Base-by-base conservation (phyloP, 2,888 invertebrate species). In the Microplitis deprimator region DNA sequence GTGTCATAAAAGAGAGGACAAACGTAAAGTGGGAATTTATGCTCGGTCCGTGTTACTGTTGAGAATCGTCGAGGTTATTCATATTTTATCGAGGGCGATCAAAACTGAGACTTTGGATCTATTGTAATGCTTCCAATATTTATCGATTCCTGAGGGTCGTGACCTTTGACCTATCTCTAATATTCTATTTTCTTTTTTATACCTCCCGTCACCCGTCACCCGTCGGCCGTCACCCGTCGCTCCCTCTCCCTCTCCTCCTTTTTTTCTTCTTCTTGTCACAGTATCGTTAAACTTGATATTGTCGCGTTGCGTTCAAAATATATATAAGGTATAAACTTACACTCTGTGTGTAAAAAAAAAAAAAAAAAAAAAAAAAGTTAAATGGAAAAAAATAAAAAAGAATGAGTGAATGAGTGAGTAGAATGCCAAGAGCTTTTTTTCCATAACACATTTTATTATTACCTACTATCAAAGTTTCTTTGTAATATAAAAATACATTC, bases 21-120 rank as follows among this genome's bases (percentile, higher is more conserved):
- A 59, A 70, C 59, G 29, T 20, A 59, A 59, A 70, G 59, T 70
- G 59, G 59, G 70, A 70, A 70, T 70, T 70, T 70, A 70, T 70
- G 59, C 60, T 50, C 50, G 59, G 70, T 38, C 59, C 50, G 59
- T 70, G 70, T 70, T 59, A 70, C 59, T 59, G 29, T 17, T 50
- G 59, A 70, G 59, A 59, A 59, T 59, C 59, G 70, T 70, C 59
- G 59, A 70, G 59, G 38, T 50, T 70, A 70, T 59, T 70, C 70
- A 70, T 60, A 70, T 59, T 70, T 70, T 70, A 70, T 70, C 50
- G 38, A 38, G 59, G 59, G 59, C 60, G 59, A 70, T 70, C 70
- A 59, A 70, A 70, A 59, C 59, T 59, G 59, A 59, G 59, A 70
- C 70, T 50, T 50, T 70, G 50, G 70, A 59, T 70, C 59, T 59